These are phyloP conservation scores for Heliconius melpomene DNA, from an alignment of 1,140 invertebrate species.

Conservation along the genomic window DNA sequence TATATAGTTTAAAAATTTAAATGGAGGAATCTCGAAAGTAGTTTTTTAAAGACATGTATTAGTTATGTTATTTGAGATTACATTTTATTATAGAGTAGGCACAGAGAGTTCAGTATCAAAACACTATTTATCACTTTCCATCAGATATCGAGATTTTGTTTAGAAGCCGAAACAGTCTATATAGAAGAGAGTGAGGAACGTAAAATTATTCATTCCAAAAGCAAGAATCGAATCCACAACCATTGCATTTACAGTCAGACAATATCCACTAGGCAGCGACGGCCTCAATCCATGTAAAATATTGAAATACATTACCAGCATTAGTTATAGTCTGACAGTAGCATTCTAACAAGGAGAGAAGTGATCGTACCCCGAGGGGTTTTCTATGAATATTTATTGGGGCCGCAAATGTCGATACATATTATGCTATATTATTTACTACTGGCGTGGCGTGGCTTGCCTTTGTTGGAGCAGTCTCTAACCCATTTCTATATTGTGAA, in stretches of 20 bases:
- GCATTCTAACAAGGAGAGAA: conserved; percentile 22
- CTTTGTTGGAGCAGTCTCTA: background rate
- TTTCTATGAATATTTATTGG: conserved; percentile 4
- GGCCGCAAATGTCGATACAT: conserved; percentile 19
- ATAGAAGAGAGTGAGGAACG: no score
- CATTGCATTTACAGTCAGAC: background rate
- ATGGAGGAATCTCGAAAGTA: no score
- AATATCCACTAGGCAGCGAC: background rate
- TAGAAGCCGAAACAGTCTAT: no score
- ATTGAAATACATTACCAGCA: conserved; percentile 4
- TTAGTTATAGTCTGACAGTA: conserved; percentile 12
- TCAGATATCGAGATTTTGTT: no score
- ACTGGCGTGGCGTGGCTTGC: background rate
- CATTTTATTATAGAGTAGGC: no score
- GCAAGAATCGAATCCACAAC: background rate
- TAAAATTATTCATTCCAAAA: no score
- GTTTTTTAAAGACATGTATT: no score
- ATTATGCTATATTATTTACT: conserved; percentile 2
- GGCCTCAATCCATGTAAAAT: background rate
- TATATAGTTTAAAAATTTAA: no score
- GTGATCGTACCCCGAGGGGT: conserved; percentile 17
- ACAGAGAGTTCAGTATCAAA: no score
- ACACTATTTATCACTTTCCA: no score
- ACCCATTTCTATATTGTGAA: background rate
- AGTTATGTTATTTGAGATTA: background rate